Evolutionary conservation across 2,113 vertebrate species (phyloP).

Genomic region (Pachyramphus minor): DNA sequence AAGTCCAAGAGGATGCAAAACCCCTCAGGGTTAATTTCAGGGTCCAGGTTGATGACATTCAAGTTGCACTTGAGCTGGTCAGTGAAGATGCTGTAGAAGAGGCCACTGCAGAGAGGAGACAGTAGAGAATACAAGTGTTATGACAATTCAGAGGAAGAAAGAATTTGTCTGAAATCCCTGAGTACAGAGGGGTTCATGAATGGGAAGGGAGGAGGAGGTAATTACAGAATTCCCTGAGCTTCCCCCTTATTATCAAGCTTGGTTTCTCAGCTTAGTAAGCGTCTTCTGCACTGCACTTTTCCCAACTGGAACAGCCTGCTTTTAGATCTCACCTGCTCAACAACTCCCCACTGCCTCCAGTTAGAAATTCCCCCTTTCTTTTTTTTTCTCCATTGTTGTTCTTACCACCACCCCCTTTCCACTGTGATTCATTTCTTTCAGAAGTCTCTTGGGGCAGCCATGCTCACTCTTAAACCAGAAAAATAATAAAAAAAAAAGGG

Average conservation of each 20-base stretch:
- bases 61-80: conserved; percentile 97
- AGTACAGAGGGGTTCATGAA: not conserved
- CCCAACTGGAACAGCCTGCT: conserved; percentile 52
- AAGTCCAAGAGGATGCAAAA: conserved; percentile 96
- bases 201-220: not conserved
- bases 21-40: conserved; percentile 94
- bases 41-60: conserved; percentile 91
- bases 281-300: conserved; percentile 15
- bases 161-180: not conserved
- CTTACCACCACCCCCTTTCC: not conserved
- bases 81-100: conserved; percentile 98
- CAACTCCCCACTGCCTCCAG: not conserved
- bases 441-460: not conserved
- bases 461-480: not conserved
- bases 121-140: not conserved
- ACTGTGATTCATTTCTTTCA: conserved; percentile 24
- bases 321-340: conserved; percentile 39
- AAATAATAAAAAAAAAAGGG: not conserved
- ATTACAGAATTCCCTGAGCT: conserved; percentile 48
- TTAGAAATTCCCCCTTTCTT: not conserved
- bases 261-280: conserved; percentile 54
- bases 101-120: conserved; percentile 78
- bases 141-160: not conserved
- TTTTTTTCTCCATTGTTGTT: not conserved
- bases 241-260: conserved; percentile 50